Evolutionary conservation across 2,888 invertebrate species (phyloP).

Genomic region (Embidobia sp.): DNA sequence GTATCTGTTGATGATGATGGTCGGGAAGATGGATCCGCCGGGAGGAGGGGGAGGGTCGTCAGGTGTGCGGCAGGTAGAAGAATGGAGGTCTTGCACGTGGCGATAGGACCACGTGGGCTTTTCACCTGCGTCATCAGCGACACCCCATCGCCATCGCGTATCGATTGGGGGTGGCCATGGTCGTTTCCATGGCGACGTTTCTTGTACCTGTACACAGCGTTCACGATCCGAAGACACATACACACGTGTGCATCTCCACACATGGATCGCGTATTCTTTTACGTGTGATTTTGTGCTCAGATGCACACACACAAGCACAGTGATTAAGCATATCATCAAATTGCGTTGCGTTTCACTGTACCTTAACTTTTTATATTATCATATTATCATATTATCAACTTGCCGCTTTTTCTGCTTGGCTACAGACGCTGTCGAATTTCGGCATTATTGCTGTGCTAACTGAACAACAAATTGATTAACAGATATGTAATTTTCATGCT

Average conservation of each 20-base stretch:
- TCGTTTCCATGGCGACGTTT: slow-evolving; percentile 81
- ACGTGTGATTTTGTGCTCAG: no score
- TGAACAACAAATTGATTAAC: no score
- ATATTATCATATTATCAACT: no score
- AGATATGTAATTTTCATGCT: no score
- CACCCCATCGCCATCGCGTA: slow-evolving; percentile 76
- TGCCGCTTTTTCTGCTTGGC: no score
- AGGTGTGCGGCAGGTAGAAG: slow-evolving; percentile 65
- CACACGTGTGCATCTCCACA: neutral
- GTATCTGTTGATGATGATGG: slow-evolving; percentile 21
- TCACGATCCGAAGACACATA: slow-evolving; percentile 56
- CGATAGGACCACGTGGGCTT: slow-evolving; percentile 81
- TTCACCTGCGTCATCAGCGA: slow-evolving; percentile 77
- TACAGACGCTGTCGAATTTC: no score
- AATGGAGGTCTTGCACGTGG: slow-evolving; percentile 79
- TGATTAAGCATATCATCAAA: no score
- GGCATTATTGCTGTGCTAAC: no score
- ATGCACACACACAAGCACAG: no score
- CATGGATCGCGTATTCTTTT: neutral
- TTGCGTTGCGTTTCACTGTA: no score
- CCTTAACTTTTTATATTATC: no score
- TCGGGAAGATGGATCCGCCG: neutral
- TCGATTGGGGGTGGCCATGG: slow-evolving; percentile 82
- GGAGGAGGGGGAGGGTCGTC: slow-evolving; percentile 36
- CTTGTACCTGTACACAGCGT: slow-evolving; percentile 78